phyloP scores from a whole-genome alignment of 2,888 invertebrate genomes.

The Drosophila nr. perissopoda region DNA sequence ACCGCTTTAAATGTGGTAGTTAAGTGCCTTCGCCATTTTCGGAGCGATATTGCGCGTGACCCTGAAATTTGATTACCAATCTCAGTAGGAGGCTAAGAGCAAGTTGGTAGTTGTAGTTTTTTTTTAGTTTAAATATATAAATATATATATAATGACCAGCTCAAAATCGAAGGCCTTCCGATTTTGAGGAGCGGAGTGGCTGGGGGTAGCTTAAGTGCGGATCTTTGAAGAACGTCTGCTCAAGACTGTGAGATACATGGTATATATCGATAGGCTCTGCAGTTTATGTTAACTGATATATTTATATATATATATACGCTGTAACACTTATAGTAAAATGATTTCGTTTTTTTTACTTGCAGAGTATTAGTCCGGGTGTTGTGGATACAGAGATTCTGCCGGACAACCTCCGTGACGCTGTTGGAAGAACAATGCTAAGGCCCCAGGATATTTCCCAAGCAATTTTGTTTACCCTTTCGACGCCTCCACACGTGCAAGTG shows the following conservation, averaged over 20 bases:
- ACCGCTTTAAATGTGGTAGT: background rate
- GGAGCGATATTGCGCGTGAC: background rate
- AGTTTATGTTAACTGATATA: too few species aligned
- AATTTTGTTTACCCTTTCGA: constrained; percentile 73
- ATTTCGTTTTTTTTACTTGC: background rate
- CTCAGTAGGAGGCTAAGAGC: background rate
- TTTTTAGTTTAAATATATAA: background rate
- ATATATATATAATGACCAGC: background rate
- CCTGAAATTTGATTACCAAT: background rate
- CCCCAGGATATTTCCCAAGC: constrained; percentile 77
- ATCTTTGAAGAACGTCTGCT: too few species aligned
- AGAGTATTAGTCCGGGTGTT: constrained; percentile 80
- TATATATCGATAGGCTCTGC: too few species aligned
- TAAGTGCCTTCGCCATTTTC: background rate
- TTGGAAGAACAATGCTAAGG: constrained; percentile 55
- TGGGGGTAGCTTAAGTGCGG: too few species aligned
- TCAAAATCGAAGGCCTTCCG: background rate
- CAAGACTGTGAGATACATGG: too few species aligned
- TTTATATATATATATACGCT: background rate
- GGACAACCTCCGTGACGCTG: constrained; percentile 31
- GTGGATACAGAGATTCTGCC: constrained; percentile 78
- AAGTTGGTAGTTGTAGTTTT: background rate
- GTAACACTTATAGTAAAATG: background rate
- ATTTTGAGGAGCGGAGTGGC: too few species aligned
- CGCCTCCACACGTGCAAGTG: constrained; percentile 76